Percentiles rank a stretch among this genome's conserved stretches.
Evolutionary conservation across 2,797 vertebrate species (phyloP).

Genomic region (Tragopan temminckii): DNA sequence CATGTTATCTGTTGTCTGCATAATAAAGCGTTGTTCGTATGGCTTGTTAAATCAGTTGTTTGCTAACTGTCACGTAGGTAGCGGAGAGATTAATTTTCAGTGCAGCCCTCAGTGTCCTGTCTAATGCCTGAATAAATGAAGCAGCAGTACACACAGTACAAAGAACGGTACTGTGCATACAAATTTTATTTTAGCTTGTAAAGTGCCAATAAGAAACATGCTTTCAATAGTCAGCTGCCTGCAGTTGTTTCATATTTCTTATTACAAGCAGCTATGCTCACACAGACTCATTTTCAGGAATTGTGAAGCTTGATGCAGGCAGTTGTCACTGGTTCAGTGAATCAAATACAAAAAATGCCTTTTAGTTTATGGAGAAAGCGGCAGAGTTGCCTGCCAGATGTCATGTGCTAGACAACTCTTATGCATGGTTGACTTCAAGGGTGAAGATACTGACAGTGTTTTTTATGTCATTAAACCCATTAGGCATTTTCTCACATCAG

Average conservation of each 20-base stretch:
- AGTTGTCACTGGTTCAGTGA: neutral
- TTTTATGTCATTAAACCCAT: slow-evolving; percentile 57
- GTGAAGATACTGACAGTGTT: slow-evolving; percentile 11
- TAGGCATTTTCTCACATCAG: neutral
- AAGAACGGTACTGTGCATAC: slow-evolving; percentile 52
- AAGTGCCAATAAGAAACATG: slow-evolving; percentile 42
- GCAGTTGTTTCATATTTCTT: slow-evolving; percentile 24
- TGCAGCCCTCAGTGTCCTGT: neutral
- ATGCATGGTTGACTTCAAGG: slow-evolving; percentile 34
- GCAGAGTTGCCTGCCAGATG: slow-evolving; percentile 13
- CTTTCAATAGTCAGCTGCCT: slow-evolving; percentile 36
- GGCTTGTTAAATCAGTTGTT: slow-evolving; percentile 42
- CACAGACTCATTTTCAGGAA: slow-evolving; percentile 6
- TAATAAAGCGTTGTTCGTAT: neutral
- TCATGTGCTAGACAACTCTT: neutral
- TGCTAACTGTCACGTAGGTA: slow-evolving; percentile 27
- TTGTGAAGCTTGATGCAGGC: neutral
- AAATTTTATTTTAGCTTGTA: slow-evolving; percentile 57
- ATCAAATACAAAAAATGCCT: neutral
- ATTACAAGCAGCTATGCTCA: neutral
- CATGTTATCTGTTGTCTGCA: neutral
- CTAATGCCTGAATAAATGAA: slow-evolving; percentile 50
- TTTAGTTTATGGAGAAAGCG: neutral
- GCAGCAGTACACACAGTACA: slow-evolving; percentile 40
- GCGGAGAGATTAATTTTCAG: slow-evolving; percentile 9